Evolutionary conservation across 2,888 invertebrate species (phyloP).

Genomic region (Dascillus cervinus): DNA sequence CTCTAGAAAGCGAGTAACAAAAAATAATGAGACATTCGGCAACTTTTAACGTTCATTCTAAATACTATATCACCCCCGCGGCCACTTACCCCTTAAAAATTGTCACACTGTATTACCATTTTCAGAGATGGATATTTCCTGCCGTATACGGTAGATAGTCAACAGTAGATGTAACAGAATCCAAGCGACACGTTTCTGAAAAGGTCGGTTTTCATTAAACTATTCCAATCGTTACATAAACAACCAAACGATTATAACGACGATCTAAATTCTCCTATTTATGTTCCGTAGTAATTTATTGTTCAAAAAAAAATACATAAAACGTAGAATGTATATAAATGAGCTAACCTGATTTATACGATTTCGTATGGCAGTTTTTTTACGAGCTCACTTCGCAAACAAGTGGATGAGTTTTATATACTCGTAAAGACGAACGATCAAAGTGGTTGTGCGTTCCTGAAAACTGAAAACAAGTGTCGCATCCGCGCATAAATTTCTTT

Average conservation of each 20-base stretch:
- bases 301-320: too few species aligned
- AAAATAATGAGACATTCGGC: slow-evolving; percentile 35
- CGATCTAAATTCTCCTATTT: too few species aligned
- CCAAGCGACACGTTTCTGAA: too few species aligned
- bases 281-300: too few species aligned
- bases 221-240: too few species aligned
- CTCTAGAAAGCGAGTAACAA: slow-evolving; percentile 34
- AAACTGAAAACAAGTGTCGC: slow-evolving; percentile 31
- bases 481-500: slow-evolving; percentile 27
- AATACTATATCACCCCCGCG: slow-evolving; percentile 24
- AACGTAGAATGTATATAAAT: too few species aligned
- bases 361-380: too few species aligned
- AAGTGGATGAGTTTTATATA: slow-evolving; percentile 29
- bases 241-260: too few species aligned
- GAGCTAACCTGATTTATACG: too few species aligned
- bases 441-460: slow-evolving; percentile 18
- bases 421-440: slow-evolving; percentile 27
- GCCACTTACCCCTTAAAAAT: slow-evolving; percentile 26
- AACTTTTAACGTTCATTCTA: slow-evolving; percentile 33
- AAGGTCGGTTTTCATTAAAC: too few species aligned
- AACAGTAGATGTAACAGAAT: too few species aligned
- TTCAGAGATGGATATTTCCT: slow-evolving; percentile 11
- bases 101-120: slow-evolving; percentile 28
- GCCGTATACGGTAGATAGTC: too few species aligned
- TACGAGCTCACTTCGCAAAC: slow-evolving; percentile 25